Evolutionary conservation across 64 coral and sea anemone genomes (phyloP).

Genomic region (Montipora capricornis): DNA sequence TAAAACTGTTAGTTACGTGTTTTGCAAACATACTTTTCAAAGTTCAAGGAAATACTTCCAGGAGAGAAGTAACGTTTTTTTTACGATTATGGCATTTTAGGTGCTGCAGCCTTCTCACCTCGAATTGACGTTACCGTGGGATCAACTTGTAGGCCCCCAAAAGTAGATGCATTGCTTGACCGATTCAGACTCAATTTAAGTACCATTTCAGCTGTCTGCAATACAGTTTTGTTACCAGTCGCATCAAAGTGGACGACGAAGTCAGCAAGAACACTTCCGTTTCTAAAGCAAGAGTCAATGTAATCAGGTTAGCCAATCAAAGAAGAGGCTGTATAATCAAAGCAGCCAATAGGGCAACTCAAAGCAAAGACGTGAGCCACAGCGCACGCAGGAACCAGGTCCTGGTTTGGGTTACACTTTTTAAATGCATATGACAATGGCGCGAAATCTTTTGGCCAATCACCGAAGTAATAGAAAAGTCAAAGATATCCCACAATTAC

Average conservation of each 20-base stretch:
- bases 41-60: no score
- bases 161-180: not conserved
- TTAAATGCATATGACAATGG: not conserved
- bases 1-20: no score
- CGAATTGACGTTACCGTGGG: not conserved
- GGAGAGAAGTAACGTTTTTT: no score
- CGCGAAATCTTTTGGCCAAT: not conserved
- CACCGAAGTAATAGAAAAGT: no score
- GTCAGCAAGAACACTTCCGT: constrained; percentile 27
- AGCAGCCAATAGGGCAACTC: not conserved
- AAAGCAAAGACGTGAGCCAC: not conserved
- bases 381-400: no score
- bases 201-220: not conserved
- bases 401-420: no score
- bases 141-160: not conserved
- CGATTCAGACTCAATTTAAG: not conserved
- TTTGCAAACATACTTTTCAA: no score
- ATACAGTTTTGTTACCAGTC: not conserved
- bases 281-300: not conserved
- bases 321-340: not conserved
- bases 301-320: not conserved
- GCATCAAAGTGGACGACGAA: not conserved
- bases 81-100: no score
- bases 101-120: not conserved
- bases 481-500: no score